Base-by-base conservation (phyloP, 2,797 vertebrate species). In the Clarias fuscus region DNA sequence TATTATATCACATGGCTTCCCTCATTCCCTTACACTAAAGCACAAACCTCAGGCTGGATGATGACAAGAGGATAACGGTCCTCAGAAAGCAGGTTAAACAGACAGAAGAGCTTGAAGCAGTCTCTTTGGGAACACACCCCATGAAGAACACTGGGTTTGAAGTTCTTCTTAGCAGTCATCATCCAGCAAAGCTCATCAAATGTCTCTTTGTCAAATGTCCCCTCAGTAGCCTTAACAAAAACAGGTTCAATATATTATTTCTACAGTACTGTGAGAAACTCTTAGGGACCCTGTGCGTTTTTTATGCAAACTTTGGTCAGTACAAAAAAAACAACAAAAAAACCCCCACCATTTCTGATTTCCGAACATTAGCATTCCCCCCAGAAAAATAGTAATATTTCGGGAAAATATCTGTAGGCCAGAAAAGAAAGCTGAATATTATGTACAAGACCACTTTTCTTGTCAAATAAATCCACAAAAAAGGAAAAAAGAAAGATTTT, bases 111-210 rank as follows among this genome's bases (percentile, higher is more conserved):
- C 87, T 95, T 96, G 88, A 96, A 96, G 86, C 93, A 92, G 90
- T 96, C 93, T 88, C 90, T 93, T 82, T 93, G 89, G 0, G 93
- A 94, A 67, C 94, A 92, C 90, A 91, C 78, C 5, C 87, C 84
- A 30, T 90, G 91, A 33, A 90, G 75, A 85, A 87, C 87, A 17
- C 68, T 30, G 6, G 88, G 89, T 48, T 88, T 93, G 83, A 92
- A 94, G 91, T 96, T 96, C 91, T 96, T 96, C 92, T 95, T 95
- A 88, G 92, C 93, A 40, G 95, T 95, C 95, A 96, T 95, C 92
- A 93, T 96, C 96, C 96, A 96, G 93, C 96, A 96, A 87, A 96
- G 88, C 85, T 96, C 95, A 18, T 96, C 95, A 65, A 96, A 96
- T 71, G 90, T 95, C 91, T 96, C 95, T 89, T 96, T 96, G 90